Evolutionary conservation across 1,140 invertebrate species (phyloP).

Genomic region (Tribolium madens): DNA sequence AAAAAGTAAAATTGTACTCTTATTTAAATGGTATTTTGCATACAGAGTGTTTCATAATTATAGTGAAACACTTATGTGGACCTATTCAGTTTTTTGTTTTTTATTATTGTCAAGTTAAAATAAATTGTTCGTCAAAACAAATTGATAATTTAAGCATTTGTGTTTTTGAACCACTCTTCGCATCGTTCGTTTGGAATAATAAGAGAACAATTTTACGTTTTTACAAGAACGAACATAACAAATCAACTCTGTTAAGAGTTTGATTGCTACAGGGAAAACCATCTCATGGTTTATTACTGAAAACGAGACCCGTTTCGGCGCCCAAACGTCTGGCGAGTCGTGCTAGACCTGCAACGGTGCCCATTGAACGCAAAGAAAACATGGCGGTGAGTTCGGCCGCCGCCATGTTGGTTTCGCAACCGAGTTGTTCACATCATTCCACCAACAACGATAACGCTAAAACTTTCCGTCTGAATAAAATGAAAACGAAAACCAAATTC

Average conservation of each 20-base stretch:
- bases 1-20: neutral
- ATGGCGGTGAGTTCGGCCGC: slow-evolving; percentile 42
- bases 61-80: too few relatives aligned
- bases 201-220: neutral
- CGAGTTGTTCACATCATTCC: slow-evolving; percentile 56
- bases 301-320: slow-evolving; percentile 52
- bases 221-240: neutral
- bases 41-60: too few relatives aligned
- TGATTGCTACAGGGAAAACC: slow-evolving; percentile 62
- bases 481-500: slow-evolving; percentile 53
- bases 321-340: slow-evolving; percentile 52
- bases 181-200: too few relatives aligned
- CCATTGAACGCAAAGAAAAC: slow-evolving; percentile 60
- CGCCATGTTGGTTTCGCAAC: slow-evolving; percentile 49
- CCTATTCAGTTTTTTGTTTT: too few relatives aligned
- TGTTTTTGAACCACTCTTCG: too few relatives aligned
- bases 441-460: slow-evolving; percentile 31
- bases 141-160: too few relatives aligned
- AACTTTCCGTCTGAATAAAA: slow-evolving; percentile 49
- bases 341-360: slow-evolving; percentile 50
- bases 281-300: slow-evolving; percentile 53
- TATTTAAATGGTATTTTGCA: too few relatives aligned
- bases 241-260: slow-evolving; percentile 58
- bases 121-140: too few relatives aligned
- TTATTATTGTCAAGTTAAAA: too few relatives aligned